phyloP scores from a whole-genome alignment of 2,113 vertebrate species.

The Mustela nigripes region DNA sequence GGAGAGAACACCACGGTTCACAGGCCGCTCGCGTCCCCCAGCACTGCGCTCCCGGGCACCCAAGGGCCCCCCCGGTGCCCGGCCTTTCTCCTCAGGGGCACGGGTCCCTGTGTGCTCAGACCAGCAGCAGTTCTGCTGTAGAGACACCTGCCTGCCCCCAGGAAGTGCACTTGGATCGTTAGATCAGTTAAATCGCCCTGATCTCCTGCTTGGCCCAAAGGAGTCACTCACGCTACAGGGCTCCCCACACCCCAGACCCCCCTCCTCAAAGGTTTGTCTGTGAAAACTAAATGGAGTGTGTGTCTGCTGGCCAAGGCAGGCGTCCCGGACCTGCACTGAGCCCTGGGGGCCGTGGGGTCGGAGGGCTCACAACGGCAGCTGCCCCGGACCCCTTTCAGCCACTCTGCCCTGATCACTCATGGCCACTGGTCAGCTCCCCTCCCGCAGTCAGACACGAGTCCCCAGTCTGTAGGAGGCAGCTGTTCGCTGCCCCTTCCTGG shows the following conservation, averaged over 20 bases:
- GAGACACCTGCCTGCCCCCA: background rate
- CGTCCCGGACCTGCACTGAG: fast-evolving
- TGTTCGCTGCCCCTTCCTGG: no score
- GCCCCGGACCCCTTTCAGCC: background rate
- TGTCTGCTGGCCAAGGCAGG: background rate
- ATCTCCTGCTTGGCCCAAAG: background rate
- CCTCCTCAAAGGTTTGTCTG: background rate
- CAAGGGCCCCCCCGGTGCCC: no score
- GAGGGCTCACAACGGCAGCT: background rate
- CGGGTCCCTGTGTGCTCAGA: background rate
- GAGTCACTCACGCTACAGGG: background rate
- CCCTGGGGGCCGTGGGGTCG: background rate
- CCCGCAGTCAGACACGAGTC: fast-evolving
- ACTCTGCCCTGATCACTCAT: background rate
- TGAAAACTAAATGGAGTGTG: background rate
- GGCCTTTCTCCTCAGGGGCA: background rate
- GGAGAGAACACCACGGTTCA: slow-evolving; percentile 31
- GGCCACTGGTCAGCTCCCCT: no score
- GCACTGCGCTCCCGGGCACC: background rate
- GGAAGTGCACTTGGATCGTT: background rate
- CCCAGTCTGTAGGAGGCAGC: background rate
- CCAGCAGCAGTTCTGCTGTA: background rate
- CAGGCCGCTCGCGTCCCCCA: fast-evolving
- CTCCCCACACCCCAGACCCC: background rate
- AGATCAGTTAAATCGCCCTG: background rate